Evolutionary conservation across 1,140 invertebrate genomes (phyloP).

Genomic region (Penaeus vannamei): DNA sequence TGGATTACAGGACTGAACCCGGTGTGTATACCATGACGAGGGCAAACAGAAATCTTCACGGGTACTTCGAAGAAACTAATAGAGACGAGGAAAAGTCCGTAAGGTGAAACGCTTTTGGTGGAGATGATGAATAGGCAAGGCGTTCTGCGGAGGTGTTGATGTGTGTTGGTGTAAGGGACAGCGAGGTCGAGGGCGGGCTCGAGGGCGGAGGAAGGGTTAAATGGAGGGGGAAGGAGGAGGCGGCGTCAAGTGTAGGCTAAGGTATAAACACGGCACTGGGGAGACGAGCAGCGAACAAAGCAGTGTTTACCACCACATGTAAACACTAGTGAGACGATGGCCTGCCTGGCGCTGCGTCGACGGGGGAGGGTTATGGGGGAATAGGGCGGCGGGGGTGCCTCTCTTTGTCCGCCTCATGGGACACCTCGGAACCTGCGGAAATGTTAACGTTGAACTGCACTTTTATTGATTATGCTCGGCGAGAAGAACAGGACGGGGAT

Average conservation of each 20-base stretch:
- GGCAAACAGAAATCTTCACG: too few relatives aligned
- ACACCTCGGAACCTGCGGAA: too few relatives aligned
- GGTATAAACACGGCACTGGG: slow-evolving; percentile 30
- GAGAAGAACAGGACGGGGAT: too few relatives aligned
- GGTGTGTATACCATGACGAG: too few relatives aligned
- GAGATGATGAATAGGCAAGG: neutral
- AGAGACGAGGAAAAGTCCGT: neutral
- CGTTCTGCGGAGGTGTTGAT: too few relatives aligned
- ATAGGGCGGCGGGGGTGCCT: too few relatives aligned
- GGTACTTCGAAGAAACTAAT: neutral
- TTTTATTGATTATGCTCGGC: too few relatives aligned
- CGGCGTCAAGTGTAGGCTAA: slow-evolving; percentile 34
- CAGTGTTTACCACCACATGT: slow-evolving; percentile 60
- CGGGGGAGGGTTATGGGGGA: too few relatives aligned
- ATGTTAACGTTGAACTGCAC: too few relatives aligned
- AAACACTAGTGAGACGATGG: slow-evolving; percentile 45
- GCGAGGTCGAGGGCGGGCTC: neutral
- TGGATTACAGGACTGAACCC: too few relatives aligned
- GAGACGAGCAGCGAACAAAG: slow-evolving; percentile 55
- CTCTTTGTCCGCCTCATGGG: too few relatives aligned
- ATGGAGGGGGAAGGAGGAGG: neutral
- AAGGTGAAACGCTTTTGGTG: neutral
- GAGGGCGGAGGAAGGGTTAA: neutral
- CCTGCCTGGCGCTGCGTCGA: slow-evolving; percentile 43
- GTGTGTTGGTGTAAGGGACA: neutral